Conservation (phyloP, 1,140 invertebrate genomes). For the Aporrectodea caliginosa region DNA sequence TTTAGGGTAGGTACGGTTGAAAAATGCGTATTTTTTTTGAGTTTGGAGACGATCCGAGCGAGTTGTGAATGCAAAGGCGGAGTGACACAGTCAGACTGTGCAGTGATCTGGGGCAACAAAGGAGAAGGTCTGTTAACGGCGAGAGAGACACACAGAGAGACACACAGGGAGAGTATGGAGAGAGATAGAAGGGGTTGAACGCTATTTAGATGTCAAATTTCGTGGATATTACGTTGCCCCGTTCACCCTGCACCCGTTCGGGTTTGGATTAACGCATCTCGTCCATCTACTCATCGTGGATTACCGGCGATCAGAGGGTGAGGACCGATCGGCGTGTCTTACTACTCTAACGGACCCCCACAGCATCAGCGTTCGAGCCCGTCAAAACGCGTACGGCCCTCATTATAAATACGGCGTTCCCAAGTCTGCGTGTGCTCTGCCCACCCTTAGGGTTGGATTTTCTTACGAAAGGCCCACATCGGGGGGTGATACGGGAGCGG, state of each 20-base stretch:
- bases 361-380: background rate
- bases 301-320: background rate
- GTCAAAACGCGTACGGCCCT: background rate
- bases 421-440: background rate
- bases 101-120: background rate
- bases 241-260: background rate
- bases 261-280: background rate
- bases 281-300: background rate
- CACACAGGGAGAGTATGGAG: no score
- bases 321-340: background rate
- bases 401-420: background rate
- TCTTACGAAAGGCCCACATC: background rate
- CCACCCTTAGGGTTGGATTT: background rate
- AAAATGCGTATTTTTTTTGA: background rate
- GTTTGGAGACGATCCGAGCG: background rate
- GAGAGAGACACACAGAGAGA: no score
- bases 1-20: no score
- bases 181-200: no score
- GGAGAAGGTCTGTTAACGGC: no score
- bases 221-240: background rate
- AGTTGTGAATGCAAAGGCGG: background rate
- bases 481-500: no score
- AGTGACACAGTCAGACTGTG: background rate
- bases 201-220: background rate
- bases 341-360: background rate